A percentile compares a stretch with the other conserved stretches of the same genome.
phyloP scores from a whole-genome alignment of 2,113 vertebrate species.

The Gallinago undulata region DNA sequence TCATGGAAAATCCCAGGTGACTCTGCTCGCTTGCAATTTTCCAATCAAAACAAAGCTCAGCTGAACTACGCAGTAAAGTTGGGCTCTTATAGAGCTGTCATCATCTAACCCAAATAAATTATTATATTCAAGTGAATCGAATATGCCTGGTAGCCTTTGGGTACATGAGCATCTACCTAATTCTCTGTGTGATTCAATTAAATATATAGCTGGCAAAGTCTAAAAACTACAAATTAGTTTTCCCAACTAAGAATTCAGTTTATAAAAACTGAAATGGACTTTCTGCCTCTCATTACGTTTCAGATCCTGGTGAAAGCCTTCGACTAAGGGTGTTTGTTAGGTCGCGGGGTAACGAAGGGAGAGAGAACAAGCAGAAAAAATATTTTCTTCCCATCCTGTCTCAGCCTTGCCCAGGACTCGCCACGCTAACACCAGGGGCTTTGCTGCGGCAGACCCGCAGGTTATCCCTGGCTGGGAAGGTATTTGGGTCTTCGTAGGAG shows the following conservation, averaged over 20 bases:
- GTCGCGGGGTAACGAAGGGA: not conserved
- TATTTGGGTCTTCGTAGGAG: not conserved
- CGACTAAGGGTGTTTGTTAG: not conserved
- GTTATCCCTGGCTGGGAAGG: not conserved
- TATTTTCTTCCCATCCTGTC: not conserved
- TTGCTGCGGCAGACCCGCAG: not conserved
- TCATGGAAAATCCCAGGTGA: slow-evolving; percentile 41
- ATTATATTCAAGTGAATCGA: not conserved
- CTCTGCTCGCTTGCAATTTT: slow-evolving; percentile 29
- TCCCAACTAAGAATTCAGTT: not conserved
- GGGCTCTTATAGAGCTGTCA: not conserved
- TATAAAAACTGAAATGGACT: not conserved
- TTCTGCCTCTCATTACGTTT: not conserved
- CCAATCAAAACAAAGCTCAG: not conserved
- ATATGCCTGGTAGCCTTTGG: not conserved
- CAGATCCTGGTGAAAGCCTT: not conserved
- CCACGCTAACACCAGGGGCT: not conserved
- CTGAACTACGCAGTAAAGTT: not conserved
- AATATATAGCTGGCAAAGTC: not conserved
- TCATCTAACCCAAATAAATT: not conserved
- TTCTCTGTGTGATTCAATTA: slow-evolving; percentile 1
- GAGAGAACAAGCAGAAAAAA: not conserved
- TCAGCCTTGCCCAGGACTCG: not conserved
- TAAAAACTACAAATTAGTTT: slow-evolving; percentile 3
- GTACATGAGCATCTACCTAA: not conserved